Base-by-base conservation (phyloP, 2,113 vertebrate species). In the Phaethornis superciliosus region DNA sequence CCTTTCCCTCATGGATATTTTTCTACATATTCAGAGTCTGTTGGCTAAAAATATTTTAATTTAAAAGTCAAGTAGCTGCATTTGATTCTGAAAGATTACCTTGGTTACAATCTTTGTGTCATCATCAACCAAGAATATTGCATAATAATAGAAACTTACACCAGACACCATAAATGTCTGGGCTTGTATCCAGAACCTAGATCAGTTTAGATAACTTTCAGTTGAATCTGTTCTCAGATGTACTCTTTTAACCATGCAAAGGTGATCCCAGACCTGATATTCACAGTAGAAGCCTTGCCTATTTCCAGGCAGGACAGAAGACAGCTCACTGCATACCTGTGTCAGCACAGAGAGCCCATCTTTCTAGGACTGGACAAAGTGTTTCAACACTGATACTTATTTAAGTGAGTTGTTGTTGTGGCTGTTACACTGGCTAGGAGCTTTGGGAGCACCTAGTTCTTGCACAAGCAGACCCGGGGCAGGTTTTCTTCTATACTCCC, bases 71-170 rank as follows among this genome's bases (percentile, higher is more conserved):
- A 30, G 42, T 68, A 67, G 78, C 47, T 60, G 71, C 91, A 24
- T 67, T 81, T 80, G 70, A 92, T 91, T 63, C 63, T 49, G 40
- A 74, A 70, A 83, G 71, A 88, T 89, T 58, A 95, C 67, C 71
- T 85, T 63, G 51, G 51, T 92, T 85, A 64, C 89, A 70, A 67
- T 56, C 54, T 91, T 76, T n/a, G 26, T 93, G 81, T 94, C 85
- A 55, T 90, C 88, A 90, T 63, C 37, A 76, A 90, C 69, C 30
- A 69, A 69, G 62, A 92, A 30, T 70, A 74, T 74, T 88, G 82
- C 80, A 84, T 91, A 89, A 58, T 76, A 76, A 65, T 72, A 80
- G 82, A 55, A 89, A 15, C 54, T 76, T 60, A 37, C 78, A 62
- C 11, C 75, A 93, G 91, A 47, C 49, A 27, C 87, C 54, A 23